Evolutionary conservation across 2,113 vertebrate species (phyloP).

Genomic region (Chamaea fasciata): DNA sequence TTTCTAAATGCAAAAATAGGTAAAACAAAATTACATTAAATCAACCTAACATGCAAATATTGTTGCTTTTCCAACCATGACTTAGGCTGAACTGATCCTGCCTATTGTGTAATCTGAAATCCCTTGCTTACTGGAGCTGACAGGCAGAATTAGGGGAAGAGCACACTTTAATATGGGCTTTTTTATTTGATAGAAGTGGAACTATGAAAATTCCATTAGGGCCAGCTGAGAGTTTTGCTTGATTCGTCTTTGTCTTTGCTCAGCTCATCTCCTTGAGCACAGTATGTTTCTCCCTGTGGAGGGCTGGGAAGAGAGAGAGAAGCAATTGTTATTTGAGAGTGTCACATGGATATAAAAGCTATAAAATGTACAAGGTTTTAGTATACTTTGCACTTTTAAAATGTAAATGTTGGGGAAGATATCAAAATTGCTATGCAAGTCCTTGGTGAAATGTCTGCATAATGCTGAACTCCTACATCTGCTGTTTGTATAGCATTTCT

Average conservation of each 20-base stretch:
- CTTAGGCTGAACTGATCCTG: not conserved
- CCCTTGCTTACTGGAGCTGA: constrained; percentile 8
- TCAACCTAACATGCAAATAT: not conserved
- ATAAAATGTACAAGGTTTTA: constrained; percentile 26
- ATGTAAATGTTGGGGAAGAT: constrained; percentile 50
- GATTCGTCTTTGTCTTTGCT: constrained; percentile 25
- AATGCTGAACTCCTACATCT: constrained; percentile 62
- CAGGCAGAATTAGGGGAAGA: constrained; percentile 4
- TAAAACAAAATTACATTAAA: not conserved
- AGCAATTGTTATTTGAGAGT: constrained; percentile 11
- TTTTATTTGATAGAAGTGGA: constrained; percentile 9
- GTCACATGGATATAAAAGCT: not conserved
- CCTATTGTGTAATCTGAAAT: not conserved
- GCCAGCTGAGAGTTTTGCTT: constrained; percentile 27
- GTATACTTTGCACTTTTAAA: constrained; percentile 40
- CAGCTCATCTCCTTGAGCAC: not conserved
- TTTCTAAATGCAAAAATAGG: not conserved
- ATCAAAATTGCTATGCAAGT: constrained; percentile 25
- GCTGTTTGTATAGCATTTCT: constrained; percentile 66
- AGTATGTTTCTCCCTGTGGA: not conserved
- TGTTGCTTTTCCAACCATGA: not conserved
- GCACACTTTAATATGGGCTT: not conserved
- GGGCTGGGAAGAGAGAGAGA: not conserved
- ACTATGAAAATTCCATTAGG: constrained; percentile 52
- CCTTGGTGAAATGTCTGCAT: constrained; percentile 47